Conservation (phyloP, 2,888 invertebrate species). For the Coremacera marginata region DNA sequence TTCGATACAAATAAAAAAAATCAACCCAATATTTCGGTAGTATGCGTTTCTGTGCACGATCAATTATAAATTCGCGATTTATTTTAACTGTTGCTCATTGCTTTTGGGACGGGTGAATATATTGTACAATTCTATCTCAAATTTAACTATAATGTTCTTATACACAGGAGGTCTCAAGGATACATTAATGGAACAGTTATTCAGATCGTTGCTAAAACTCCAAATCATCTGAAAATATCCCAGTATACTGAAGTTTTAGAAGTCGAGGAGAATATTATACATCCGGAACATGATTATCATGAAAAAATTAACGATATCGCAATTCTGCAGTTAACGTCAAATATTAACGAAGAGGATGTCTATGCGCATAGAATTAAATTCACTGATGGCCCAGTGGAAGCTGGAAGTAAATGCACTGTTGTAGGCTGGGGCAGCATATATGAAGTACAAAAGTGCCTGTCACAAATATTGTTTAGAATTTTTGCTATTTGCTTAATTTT, state of each 20-base stretch:
- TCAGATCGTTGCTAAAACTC: conserved; percentile 35
- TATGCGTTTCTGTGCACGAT: conserved; percentile 51
- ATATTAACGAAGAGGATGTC: conserved; percentile 15
- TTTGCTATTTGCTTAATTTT: neutral
- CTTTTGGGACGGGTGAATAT: conserved; percentile 38
- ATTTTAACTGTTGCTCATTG: conserved; percentile 51
- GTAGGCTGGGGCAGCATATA: conserved; percentile 56
- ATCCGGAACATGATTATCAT: too few species aligned
- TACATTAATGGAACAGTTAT: too few species aligned
- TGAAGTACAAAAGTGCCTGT: conserved; percentile 42
- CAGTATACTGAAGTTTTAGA: conserved; percentile 12
- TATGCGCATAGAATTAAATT: conserved; percentile 13
- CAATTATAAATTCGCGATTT: conserved; percentile 41
- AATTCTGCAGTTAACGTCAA: neutral
- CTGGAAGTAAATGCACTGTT: conserved; percentile 47
- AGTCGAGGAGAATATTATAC: conserved; percentile 5
- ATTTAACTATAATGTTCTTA: too few species aligned
- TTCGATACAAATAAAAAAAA: conserved; percentile 45
- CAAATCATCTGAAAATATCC: conserved; percentile 25
- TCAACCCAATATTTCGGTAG: conserved; percentile 47
- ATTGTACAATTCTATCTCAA: too few species aligned
- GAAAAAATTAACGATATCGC: conserved; percentile 36
- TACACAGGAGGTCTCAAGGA: conserved; percentile 25
- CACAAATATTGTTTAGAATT: neutral
- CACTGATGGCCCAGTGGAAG: neutral